Conservation (phyloP, 2,113 vertebrate species). For the Thunnus maccoyii region DNA sequence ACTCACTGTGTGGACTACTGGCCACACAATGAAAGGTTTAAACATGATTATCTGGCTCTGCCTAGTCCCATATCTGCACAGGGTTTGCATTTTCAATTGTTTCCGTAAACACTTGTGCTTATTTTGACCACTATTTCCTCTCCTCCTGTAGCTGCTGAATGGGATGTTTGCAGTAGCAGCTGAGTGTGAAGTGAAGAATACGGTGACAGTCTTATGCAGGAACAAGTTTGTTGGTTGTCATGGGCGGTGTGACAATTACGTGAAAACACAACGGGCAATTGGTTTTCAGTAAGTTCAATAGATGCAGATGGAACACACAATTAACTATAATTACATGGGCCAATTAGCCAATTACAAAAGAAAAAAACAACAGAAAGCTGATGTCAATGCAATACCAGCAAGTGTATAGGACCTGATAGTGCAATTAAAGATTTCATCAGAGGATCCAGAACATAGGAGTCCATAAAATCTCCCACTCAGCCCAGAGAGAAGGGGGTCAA, state of each 20-base stretch:
- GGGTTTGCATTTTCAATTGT: slow-evolving; percentile 16
- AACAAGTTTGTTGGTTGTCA: slow-evolving; percentile 8
- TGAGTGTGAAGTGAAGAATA: not conserved
- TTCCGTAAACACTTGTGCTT: not conserved
- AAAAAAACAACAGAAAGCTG: not conserved
- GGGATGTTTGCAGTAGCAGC: slow-evolving; percentile 31
- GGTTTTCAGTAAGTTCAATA: not conserved
- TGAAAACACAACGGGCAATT: no score
- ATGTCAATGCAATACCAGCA: not conserved
- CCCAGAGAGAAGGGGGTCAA: not conserved
- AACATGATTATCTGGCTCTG: not conserved
- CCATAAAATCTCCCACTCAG: not conserved
- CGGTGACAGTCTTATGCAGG: not conserved
- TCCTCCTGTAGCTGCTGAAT: not conserved
- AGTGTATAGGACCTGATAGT: not conserved
- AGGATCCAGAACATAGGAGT: not conserved
- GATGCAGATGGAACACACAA: not conserved
- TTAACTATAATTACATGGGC: not conserved
- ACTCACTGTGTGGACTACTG: slow-evolving; percentile 10
- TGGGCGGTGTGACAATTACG: not conserved
- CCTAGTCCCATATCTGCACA: not conserved
- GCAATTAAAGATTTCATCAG: not conserved
- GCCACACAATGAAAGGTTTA: slow-evolving; percentile 3
- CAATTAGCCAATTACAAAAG: not conserved
- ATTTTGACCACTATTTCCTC: not conserved